These are phyloP conservation scores for Siderastrea siderea DNA, from an alignment of 92 coral and sea anemone genomes.

Conservation along the genomic window DNA sequence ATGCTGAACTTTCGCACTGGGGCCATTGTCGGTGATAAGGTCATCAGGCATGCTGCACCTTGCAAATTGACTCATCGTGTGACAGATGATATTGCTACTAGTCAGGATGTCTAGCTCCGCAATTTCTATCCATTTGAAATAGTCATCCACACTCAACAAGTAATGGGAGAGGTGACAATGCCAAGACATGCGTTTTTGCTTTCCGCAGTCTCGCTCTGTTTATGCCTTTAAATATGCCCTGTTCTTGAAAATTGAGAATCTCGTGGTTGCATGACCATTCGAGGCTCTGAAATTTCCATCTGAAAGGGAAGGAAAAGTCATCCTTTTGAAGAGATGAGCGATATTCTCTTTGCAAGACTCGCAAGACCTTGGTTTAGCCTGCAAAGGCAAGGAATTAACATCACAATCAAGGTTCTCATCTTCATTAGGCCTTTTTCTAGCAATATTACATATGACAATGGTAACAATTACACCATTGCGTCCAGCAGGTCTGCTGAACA, in stretches of 20 bases:
- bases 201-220: too few species aligned
- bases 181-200: too few species aligned
- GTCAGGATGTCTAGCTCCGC: conserved; percentile 31
- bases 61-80: conserved; percentile 44
- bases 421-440: conserved; percentile 38
- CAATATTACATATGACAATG: conserved; percentile 32
- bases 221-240: neutral
- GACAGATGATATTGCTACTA: conserved; percentile 22
- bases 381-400: neutral
- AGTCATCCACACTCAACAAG: conserved; percentile 25
- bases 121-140: conserved; percentile 53
- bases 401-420: conserved; percentile 26
- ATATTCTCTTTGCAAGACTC: neutral
- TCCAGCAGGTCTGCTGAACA: conserved; percentile 41
- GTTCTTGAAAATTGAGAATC: conserved; percentile 15
- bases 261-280: conserved; percentile 46
- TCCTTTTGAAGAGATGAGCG: neutral
- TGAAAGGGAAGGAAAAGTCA: conserved; percentile 40
- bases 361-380: neutral
- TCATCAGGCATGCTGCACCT: neutral
- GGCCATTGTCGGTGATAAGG: conserved; percentile 48
- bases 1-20: conserved; percentile 11
- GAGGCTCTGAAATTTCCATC: conserved; percentile 13
- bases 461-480: conserved; percentile 20
- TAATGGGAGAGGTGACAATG: too few species aligned